Conservation (phyloP, 2,113 vertebrate species). For the Vidua macroura region DNA sequence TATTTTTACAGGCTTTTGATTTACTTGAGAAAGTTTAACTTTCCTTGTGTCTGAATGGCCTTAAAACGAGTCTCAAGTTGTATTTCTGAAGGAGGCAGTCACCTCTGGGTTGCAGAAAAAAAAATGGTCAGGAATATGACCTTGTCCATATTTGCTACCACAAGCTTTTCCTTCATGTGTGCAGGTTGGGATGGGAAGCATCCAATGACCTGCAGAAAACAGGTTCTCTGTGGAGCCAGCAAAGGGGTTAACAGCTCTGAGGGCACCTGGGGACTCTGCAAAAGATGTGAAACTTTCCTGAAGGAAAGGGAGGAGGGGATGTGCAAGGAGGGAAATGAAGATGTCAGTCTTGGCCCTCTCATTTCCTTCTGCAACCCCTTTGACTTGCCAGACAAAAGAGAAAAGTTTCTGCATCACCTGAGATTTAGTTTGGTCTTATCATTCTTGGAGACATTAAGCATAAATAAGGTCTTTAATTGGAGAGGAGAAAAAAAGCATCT, state of each 20-base stretch:
- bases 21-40: neutral
- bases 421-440: neutral
- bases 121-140: neutral
- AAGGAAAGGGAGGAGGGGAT: neutral
- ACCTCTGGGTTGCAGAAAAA: neutral
- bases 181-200: neutral
- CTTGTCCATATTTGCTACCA: neutral
- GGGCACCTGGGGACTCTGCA: neutral
- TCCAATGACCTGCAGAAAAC: neutral
- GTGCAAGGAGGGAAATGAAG: neutral
- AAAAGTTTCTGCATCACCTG: neutral
- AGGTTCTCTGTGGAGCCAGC: neutral
- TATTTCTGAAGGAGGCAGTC: neutral
- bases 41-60: neutral
- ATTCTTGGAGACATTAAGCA: neutral
- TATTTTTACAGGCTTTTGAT: neutral
- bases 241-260: neutral
- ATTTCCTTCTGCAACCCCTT: neutral
- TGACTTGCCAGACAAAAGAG: neutral
- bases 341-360: neutral
- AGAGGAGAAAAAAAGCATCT: too few relatives aligned
- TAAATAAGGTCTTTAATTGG: neutral
- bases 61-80: neutral
- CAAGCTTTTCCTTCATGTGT: fast-evolving
- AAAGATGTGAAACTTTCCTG: neutral